Conservation (phyloP, 1,140 invertebrate species). For the Heliconius eleuchia region DNA sequence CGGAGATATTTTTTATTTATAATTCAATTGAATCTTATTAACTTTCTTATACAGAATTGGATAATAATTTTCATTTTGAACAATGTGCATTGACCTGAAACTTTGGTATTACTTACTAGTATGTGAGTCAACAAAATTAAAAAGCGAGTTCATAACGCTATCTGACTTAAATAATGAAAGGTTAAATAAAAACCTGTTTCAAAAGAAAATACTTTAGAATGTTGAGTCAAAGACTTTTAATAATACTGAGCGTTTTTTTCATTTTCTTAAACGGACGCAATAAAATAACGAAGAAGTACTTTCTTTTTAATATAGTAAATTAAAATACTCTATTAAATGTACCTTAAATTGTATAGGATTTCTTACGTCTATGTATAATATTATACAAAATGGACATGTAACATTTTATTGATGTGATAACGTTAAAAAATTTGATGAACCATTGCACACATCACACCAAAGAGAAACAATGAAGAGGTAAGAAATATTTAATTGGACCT, state of each 20-base stretch:
- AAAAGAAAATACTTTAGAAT: slow-evolving; percentile 1
- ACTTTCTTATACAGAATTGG: background rate
- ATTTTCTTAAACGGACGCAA: slow-evolving; percentile 9
- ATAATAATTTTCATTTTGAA: background rate
- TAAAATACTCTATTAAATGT: background rate
- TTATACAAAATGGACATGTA: background rate
- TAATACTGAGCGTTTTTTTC: slow-evolving; percentile 8
- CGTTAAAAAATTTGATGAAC: no score
- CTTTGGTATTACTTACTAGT: background rate
- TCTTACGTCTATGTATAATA: background rate
- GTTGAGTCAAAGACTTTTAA: background rate
- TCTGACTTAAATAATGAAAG: background rate
- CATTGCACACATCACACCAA: no score
- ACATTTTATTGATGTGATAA: no score
- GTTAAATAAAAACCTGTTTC: slow-evolving; percentile 2
- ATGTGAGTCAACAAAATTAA: slow-evolving; percentile 6
- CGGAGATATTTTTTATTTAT: no score
- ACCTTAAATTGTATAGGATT: background rate
- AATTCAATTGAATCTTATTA: background rate
- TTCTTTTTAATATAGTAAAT: background rate
- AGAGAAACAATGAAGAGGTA: no score
- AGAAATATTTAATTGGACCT: no score
- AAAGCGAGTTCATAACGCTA: background rate
- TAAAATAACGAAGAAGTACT: background rate
- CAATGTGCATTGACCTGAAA: background rate